These are phyloP conservation scores for Emydocephalus ijimae DNA, from an alignment of 2,113 vertebrate genomes.

Conservation along the genomic window DNA sequence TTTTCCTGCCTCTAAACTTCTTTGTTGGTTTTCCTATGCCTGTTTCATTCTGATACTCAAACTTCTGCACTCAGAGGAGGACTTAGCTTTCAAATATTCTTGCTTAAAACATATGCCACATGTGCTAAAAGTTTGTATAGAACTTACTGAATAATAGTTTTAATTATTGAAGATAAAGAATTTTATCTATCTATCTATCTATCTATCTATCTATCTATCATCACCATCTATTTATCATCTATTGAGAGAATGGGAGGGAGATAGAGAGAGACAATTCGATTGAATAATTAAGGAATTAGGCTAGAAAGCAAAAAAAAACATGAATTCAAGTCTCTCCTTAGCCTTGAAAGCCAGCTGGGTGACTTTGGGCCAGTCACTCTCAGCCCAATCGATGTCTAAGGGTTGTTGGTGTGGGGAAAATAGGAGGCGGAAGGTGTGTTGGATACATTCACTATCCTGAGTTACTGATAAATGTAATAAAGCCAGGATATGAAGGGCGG, in stretches of 20 bases:
- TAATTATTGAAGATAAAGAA: background rate
- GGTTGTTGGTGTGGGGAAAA: no score
- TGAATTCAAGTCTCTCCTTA: background rate
- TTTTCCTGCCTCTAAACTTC: background rate
- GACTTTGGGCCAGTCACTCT: background rate
- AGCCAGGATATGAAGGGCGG: background rate
- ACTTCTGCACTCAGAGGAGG: background rate
- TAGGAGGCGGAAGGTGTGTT: background rate
- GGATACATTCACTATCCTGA: background rate
- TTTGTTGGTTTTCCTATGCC: background rate
- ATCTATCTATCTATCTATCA: background rate
- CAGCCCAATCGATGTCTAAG: background rate
- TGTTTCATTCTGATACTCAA: background rate
- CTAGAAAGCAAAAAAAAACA: background rate
- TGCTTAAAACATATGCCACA: background rate
- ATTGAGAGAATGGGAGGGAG: background rate
- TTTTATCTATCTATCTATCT: background rate
- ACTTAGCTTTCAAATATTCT: background rate
- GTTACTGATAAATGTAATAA: background rate
- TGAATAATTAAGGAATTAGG: background rate
- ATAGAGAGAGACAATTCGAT: background rate
- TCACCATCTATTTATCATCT: background rate
- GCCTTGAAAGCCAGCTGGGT: background rate
- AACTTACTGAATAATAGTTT: background rate
- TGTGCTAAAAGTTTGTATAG: background rate